phyloP scores from a whole-genome alignment of 2,113 vertebrate species.

The Ivindomyrus marchei region DNA sequence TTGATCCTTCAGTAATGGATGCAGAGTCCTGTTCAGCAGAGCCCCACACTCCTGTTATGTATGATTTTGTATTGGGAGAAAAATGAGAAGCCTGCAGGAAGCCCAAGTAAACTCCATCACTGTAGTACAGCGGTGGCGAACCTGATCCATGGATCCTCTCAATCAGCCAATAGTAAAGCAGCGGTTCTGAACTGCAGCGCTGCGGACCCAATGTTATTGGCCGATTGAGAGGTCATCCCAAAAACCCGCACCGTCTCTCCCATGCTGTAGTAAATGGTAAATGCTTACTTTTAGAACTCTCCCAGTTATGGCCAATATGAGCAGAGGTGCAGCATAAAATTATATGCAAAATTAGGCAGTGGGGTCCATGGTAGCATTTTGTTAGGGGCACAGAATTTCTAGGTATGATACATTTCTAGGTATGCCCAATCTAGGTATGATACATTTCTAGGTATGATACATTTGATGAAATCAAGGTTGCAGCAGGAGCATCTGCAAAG shows the following conservation, averaged over 20 bases:
- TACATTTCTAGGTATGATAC: background rate
- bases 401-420: background rate
- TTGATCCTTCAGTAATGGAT: background rate
- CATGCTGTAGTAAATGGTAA: background rate
- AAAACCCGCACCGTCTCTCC: too few relatives aligned
- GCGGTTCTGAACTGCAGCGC: too few relatives aligned
- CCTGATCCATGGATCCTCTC: too few relatives aligned
- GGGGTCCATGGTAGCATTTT: background rate
- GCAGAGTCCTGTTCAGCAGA: background rate
- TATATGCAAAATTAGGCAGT: background rate
- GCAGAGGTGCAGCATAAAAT: background rate
- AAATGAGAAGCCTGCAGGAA: background rate
- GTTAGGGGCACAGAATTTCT: background rate
- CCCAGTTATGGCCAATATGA: background rate
- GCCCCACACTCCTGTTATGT: background rate
- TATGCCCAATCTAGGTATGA: too few relatives aligned
- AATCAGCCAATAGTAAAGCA: too few relatives aligned
- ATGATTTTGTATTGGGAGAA: background rate
- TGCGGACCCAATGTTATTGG: too few relatives aligned
- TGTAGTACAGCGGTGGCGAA: too few relatives aligned
- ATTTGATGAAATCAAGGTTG: background rate
- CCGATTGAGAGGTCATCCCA: too few relatives aligned
- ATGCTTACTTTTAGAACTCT: background rate
- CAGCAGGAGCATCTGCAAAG: background rate
- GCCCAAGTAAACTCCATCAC: background rate